phyloP scores from a whole-genome alignment of 2,888 invertebrate species.

The Corythucha ciliata region DNA sequence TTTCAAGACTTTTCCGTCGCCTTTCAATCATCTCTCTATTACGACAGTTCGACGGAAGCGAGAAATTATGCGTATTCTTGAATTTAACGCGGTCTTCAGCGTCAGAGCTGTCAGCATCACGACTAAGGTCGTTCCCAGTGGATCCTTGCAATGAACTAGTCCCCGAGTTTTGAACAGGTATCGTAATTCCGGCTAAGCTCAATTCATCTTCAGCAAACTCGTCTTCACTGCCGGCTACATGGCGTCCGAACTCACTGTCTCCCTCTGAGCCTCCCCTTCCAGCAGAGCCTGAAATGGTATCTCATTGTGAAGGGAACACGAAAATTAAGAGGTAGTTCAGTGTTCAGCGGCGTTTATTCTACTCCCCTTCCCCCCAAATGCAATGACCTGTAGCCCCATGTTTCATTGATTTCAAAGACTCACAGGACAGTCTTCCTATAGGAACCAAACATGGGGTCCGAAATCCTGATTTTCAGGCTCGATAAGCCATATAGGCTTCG shows the following conservation, averaged over 20 bases:
- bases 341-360: no score
- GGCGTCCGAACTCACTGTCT: conserved; percentile 47
- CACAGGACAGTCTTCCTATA: no score
- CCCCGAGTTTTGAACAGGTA: conserved; percentile 40
- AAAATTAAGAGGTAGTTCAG: no score
- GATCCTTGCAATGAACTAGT: conserved; percentile 37
- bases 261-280: conserved; percentile 49
- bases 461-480: no score
- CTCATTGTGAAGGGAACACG: no score
- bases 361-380: no score
- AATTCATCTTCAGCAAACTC: conserved; percentile 80
- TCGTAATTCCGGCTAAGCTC: conserved; percentile 42
- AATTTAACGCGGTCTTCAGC: conserved; percentile 35
- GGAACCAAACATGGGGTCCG: no score
- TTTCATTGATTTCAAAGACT: no score
- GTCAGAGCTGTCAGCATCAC: conserved; percentile 37
- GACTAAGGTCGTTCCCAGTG: conserved; percentile 36
- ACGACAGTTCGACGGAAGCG: conserved; percentile 35
- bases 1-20: conserved; percentile 43
- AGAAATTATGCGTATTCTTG: conserved; percentile 33
- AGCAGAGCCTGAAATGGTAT: conserved; percentile 36
- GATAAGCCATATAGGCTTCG: no score
- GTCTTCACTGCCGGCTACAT: conserved; percentile 63
- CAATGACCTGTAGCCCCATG: no score
- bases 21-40: conserved; percentile 39